Base-by-base conservation (phyloP, 2,888 invertebrate genomes). In the Thysanoteuthis rhombus region DNA sequence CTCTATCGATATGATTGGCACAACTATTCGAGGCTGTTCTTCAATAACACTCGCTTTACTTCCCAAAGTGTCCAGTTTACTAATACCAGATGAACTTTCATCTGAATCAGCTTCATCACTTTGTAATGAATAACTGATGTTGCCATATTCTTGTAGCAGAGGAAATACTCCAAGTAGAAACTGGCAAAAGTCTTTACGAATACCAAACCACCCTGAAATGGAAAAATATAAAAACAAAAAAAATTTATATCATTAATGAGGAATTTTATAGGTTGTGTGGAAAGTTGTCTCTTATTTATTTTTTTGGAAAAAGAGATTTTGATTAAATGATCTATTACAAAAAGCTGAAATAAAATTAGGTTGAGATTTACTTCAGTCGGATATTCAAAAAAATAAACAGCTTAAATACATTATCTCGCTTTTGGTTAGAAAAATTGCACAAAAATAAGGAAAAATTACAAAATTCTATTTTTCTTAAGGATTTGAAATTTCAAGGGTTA, bases 161-260 rank as follows among this genome's bases (percentile, higher is more conserved):
- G 99, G 99, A 97, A 99, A 99, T 32, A 98, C 98, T 93, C 99
- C 98, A 58, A 99, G 97, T n/a, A 99, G 97, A 97, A 99, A 99
- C 96, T 99, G 98, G 97, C 99, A 99, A 97, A 99, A 99, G 97
- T 99, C 99, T 97, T 99, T 99, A 93, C 99, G 98, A 95, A 99
- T 98, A 93, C 99, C 99, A 97, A 99, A 99, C 99, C 99, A 99
- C 99, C 99, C 99, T 99, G 97, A 94, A 98, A 97, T 96, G 93
- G 94, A 93, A 93, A 93, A 42, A 75, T 1, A 90, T 5, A 38
- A 0, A 89, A 10, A 45, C 19, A 16, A 45, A 45, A 58, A n/a
- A n/a, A n/a, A n/a, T n/a, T n/a, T n/a, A n/a, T n/a, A n/a, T n/a
- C n/a, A n/a, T n/a, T n/a, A n/a, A n/a, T n/a, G n/a, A n/a, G n/a